Conservation (phyloP, 2,113 vertebrate genomes). For the Nibea albiflora region DNA sequence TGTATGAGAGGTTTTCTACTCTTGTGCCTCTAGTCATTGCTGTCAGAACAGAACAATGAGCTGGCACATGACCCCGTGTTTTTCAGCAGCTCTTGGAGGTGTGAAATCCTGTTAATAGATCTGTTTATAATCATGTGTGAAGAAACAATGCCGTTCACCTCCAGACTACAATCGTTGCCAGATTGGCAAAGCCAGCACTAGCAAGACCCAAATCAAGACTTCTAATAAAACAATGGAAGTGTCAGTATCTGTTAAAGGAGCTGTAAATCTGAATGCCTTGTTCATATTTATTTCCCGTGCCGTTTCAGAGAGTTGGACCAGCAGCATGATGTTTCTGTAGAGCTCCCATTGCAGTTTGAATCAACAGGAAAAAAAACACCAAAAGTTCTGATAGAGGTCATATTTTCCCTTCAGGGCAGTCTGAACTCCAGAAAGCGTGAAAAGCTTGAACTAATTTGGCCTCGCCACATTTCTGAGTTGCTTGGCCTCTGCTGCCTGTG, state of each 20-base stretch:
- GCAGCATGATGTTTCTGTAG: not conserved
- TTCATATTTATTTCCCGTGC: not conserved
- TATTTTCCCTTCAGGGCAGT: slow-evolving; percentile 16
- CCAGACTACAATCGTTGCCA: not conserved
- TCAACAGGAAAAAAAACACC: not conserved
- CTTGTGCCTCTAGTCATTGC: not conserved
- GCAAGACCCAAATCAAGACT: not conserved
- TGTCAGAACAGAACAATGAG: slow-evolving; percentile 10
- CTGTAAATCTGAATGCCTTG: not conserved
- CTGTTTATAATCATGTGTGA: not conserved
- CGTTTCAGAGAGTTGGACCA: not conserved
- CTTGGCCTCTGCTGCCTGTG: slow-evolving; percentile 10
- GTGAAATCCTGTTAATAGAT: slow-evolving; percentile 24
- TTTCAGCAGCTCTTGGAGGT: not conserved
- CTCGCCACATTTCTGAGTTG: not conserved
- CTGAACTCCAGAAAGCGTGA: not conserved
- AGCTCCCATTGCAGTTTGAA: not conserved
- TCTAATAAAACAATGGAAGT: not conserved
- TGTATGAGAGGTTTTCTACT: not conserved
- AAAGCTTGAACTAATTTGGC: slow-evolving; percentile 37
- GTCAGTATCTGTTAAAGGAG: not conserved
- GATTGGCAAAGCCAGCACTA: not conserved
- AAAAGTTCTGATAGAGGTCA: slow-evolving; percentile 14
- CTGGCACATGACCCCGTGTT: not conserved
- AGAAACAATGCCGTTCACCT: not conserved